These are phyloP conservation scores for Oxycera nigricornis DNA, from an alignment of 2,888 invertebrate genomes.

Conservation along the genomic window DNA sequence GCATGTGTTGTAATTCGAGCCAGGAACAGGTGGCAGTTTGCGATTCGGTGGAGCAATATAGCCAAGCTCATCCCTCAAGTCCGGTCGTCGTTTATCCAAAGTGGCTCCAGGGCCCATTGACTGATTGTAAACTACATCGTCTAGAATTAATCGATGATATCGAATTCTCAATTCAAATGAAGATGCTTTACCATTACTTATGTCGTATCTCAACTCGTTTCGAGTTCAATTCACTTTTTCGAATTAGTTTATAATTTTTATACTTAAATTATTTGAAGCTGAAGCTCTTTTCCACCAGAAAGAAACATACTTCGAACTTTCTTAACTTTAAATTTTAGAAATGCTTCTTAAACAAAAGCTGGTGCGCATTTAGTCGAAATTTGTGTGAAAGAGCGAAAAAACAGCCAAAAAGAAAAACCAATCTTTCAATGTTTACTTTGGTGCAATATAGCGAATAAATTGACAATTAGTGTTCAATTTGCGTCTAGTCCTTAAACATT, in stretches of 20 bases:
- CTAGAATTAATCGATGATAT: conserved; percentile 67
- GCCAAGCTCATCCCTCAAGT: conserved; percentile 85
- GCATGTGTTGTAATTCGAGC: conserved; percentile 92
- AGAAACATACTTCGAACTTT: background rate
- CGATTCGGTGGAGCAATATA: conserved; percentile 93
- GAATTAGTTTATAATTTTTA: background rate
- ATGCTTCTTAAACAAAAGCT: conserved; percentile 19
- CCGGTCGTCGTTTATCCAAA: conserved; percentile 82
- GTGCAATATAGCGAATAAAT: conserved; percentile 50
- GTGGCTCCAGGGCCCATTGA: conserved; percentile 77
- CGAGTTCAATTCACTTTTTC: background rate
- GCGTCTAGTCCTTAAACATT: too few species aligned
- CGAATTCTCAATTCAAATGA: conserved; percentile 58
- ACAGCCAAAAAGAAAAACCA: conserved; percentile 30
- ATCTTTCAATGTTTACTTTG: conserved; percentile 41
- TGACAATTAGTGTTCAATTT: too few species aligned
- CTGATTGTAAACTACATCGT: conserved; percentile 91
- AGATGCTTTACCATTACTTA: conserved; percentile 59
- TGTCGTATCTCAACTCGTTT: conserved; percentile 8
- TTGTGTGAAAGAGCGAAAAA: background rate
- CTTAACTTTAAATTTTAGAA: background rate
- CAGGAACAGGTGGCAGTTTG: conserved; percentile 90
- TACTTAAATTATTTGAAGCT: conserved; percentile 28
- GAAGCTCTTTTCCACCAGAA: background rate
- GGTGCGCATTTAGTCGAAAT: conserved; percentile 12